Percentiles rank a stretch among this genome's conserved stretches.
These are phyloP conservation scores for Varanus komodoensis DNA, from an alignment of 2,113 vertebrate genomes.

Conservation along the genomic window DNA sequence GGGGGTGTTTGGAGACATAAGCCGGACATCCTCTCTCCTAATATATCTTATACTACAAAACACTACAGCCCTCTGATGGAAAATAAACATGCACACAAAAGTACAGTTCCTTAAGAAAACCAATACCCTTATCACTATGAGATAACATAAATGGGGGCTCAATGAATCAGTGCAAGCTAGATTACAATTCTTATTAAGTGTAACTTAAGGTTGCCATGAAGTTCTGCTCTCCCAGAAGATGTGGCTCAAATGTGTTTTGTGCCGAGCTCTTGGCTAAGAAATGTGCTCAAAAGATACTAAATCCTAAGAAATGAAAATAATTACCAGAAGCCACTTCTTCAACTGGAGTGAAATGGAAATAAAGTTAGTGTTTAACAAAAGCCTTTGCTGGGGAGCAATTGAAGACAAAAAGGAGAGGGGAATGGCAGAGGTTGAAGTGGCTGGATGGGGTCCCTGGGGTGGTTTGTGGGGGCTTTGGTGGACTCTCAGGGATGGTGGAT, in stretches of 20 bases:
- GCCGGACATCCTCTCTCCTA: neutral
- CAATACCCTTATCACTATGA: neutral
- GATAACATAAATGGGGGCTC: neutral
- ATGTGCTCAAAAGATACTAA: neutral
- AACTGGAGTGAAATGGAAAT: neutral
- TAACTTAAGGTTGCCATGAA: neutral
- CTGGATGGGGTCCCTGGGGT: no score
- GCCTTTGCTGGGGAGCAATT: neutral
- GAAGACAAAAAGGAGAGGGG: no score
- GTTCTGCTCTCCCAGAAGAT: neutral
- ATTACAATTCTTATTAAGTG: neutral
- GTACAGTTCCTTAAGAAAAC: neutral
- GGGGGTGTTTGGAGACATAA: conserved; percentile 44
- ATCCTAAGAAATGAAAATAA: neutral
- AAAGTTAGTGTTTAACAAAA: neutral
- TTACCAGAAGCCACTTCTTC: neutral
- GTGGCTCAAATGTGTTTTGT: neutral
- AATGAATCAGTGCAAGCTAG: no score
- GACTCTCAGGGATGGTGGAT: no score
- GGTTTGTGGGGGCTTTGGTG: no score
- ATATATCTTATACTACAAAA: conserved; percentile 8
- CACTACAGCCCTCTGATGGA: neutral
- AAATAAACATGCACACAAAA: neutral
- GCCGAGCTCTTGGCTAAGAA: neutral
- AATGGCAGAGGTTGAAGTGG: no score